Percentiles rank a stretch among this genome's conserved stretches.
phyloP scores from a whole-genome alignment of 2,113 vertebrate species.

The Seriola aureovittata region DNA sequence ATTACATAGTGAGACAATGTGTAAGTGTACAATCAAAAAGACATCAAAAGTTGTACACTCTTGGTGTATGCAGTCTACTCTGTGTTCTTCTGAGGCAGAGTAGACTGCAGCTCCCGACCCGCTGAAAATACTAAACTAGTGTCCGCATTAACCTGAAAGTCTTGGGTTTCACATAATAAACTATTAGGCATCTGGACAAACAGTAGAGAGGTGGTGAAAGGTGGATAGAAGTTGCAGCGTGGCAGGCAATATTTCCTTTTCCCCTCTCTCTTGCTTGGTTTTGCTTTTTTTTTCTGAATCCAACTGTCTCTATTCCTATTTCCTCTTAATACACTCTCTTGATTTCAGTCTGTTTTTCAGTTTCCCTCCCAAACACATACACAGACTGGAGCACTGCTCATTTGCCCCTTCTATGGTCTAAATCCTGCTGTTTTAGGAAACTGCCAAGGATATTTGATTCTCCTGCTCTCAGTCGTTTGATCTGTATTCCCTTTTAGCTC shows the following conservation, averaged over 20 bases:
- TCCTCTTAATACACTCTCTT: constrained; percentile 11
- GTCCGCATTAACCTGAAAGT: constrained; percentile 39
- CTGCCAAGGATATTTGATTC: constrained; percentile 58
- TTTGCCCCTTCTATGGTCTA: constrained; percentile 14
- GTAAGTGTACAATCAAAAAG: too few species aligned
- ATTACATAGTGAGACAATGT: not conserved
- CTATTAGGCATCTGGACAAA: constrained; percentile 78
- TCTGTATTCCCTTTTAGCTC: constrained; percentile 41
- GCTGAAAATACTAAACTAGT: constrained; percentile 13
- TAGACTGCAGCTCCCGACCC: constrained; percentile 32
- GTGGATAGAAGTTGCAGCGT: constrained; percentile 8
- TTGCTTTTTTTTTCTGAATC: constrained; percentile 2
- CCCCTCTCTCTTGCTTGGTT: constrained; percentile 19
- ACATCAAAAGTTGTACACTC: not conserved
- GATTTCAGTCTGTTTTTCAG: constrained; percentile 17
- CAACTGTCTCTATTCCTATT: not conserved
- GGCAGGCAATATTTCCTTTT: constrained; percentile 35
- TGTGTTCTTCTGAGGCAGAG: not conserved
- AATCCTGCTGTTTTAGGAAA: constrained; percentile 63
- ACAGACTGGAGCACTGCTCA: constrained; percentile 1
- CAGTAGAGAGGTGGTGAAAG: constrained; percentile 63
- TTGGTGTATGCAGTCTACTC: not conserved
- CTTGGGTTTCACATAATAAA: constrained; percentile 72
- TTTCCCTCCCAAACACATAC: constrained; percentile 18
- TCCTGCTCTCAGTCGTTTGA: constrained; percentile 43